phyloP scores from a whole-genome alignment of 2,113 vertebrate species.

The Helogale parvula region DNA sequence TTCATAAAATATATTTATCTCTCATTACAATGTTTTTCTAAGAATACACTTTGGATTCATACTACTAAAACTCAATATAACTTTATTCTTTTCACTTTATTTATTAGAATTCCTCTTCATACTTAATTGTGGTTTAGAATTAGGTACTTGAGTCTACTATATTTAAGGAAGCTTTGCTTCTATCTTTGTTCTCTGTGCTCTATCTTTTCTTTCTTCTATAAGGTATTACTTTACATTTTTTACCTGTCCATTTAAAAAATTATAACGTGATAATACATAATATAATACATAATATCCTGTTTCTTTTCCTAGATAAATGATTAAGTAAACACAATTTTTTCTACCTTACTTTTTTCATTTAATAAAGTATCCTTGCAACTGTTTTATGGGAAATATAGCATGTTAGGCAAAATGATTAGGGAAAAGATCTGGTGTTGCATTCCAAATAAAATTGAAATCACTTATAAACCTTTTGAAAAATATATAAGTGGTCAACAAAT shows the following conservation, averaged over 20 bases:
- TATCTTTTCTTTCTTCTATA: too few relatives aligned
- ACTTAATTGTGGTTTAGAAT: background rate
- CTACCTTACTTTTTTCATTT: background rate
- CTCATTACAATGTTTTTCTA: background rate
- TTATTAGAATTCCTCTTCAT: background rate
- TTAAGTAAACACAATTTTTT: background rate
- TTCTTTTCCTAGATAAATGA: background rate
- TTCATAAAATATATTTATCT: background rate
- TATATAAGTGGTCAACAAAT: background rate
- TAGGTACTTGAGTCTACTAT: background rate
- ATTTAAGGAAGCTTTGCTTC: too few relatives aligned
- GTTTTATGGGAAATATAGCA: background rate
- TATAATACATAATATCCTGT: background rate
- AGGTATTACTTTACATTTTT: background rate
- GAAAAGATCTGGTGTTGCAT: background rate
- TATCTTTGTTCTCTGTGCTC: too few relatives aligned
- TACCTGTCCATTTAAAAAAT: background rate
- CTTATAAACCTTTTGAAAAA: constrained; percentile 4
- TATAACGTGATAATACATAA: background rate
- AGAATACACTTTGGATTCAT: background rate
- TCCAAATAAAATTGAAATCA: background rate
- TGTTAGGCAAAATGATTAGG: background rate
- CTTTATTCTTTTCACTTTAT: background rate
- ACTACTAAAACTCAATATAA: background rate
- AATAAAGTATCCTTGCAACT: background rate